Evolutionary conservation across 2,797 vertebrate genomes (phyloP), one percentile per base, ranked within the genome.

Genomic region (Podarcis lilfordi): DNA sequence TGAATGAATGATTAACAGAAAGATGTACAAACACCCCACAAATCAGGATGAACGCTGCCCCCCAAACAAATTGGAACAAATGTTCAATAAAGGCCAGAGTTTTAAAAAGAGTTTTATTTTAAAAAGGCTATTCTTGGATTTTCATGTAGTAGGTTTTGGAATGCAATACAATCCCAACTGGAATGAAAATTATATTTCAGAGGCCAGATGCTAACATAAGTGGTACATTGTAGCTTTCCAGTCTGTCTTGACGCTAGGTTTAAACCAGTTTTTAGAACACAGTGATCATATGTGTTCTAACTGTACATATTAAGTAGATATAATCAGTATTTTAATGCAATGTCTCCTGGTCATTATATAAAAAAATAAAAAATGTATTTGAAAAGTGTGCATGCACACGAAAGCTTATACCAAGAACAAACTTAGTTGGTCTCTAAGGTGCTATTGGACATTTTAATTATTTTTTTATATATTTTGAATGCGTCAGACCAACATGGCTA

Each of bases 121-220:
- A 84, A 74, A 92, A 89, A 84, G 19, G 4, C 9, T 86, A 77
- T 89, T 82, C 79, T 77, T 89, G 2, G 74, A 77, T 82, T 90
- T 88, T 43, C 85, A 10, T 87, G 86, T 85, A 59, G 8, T 83
- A 55, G 80, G 82, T 80, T 88, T 84, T 88, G 21, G 40, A 93
- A 90, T 87, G 43, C 1, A 86, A 29, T 45, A 76, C 2, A 66
- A 45, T 84, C 25, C 17, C 25, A 74, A 45, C 43, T 75, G 84
- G 68, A 35, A 27, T 86, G 69, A 77, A 82, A 90, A 79, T 50
- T 43, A 1, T 81, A 79, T 37, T 86, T 90, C 78, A 7, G 75
- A 69, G 5, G 29, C 80, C 87, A 82, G 40, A 8, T 88, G 89
- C 75, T 87, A 79, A 4, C 50, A 5, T 71, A 81, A 86, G 43